Conservation (phyloP, 2,113 vertebrate genomes). For the Apteryx owenii region DNA sequence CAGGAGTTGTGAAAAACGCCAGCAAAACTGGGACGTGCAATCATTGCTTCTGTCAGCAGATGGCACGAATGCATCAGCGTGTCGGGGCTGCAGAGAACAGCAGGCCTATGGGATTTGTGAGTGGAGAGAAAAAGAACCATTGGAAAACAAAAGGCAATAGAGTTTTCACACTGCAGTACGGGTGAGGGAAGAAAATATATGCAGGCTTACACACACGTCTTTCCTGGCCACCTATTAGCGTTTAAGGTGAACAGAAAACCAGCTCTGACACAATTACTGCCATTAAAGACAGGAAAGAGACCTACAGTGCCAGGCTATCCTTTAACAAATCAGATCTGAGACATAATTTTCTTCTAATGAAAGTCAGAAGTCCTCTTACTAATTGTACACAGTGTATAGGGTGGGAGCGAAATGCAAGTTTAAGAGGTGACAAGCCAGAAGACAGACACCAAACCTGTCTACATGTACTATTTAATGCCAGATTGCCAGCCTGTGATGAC, state of each 20-base stretch:
- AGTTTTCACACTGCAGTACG: neutral
- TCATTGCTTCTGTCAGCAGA: neutral
- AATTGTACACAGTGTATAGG: rapidly evolving
- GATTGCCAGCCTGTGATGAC: neutral
- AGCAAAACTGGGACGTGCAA: neutral
- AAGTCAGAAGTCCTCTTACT: neutral
- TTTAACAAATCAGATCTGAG: neutral
- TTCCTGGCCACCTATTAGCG: neutral
- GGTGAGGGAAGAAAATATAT: neutral
- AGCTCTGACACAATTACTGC: neutral
- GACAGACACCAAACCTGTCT: neutral
- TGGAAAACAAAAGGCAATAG: neutral
- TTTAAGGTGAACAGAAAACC: neutral
- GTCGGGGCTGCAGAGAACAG: neutral
- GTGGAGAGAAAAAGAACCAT: neutral
- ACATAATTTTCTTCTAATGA: neutral
- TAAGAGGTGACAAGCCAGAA: neutral
- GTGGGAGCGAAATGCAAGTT: neutral
- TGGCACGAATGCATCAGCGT: neutral
- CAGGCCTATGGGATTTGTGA: neutral
- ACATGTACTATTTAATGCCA: conserved; percentile 37
- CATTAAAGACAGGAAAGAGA: neutral
- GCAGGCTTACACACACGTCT: neutral
- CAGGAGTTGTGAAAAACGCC: rapidly evolving
- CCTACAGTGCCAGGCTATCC: neutral